Base-by-base conservation (phyloP, 2,113 vertebrate species). In the Tetrax tetrax region DNA sequence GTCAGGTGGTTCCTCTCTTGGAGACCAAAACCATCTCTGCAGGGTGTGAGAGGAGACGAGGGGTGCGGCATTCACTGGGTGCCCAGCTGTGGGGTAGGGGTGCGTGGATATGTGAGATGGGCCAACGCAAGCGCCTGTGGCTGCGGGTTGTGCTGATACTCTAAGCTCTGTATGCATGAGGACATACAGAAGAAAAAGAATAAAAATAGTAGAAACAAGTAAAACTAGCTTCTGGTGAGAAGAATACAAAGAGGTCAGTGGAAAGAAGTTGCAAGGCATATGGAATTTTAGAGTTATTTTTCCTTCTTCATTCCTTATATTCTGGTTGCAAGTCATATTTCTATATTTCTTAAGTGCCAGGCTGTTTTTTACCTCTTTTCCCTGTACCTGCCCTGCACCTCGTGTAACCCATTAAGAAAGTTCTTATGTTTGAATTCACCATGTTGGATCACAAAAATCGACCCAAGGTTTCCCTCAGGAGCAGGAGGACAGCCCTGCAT, bases 71-170 rank as follows among this genome's bases (percentile, higher is more conserved):
- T 22, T 57, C 14, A 9, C 16, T 45, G 74, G 35, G 74, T 38
- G 37, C n/a, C 53, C 41, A 54, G 35, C 60, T 56, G n/a, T 37
- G 53, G 45, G 31, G 16, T 6, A 28, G 31, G 14, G 51, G 14
- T 45, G 33, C 25, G 4, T 2, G 19, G 9, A 9, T 20, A 68
- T 10, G 6, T n/a, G n/a, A n/a, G 57, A 47, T 0, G 11, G 51
- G 25, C 27, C 23, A 38, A 5, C 19, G n/a, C 43, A 59, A 64
- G 16, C 22, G 45, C 20, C n/a, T 20, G 35, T 28, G 50, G 54
- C 53, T 75, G 61, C 61, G 75, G 61, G 24, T 38, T 69, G 61
- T 51, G 23, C 48, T 38, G 5, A 37, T 9, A 25, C 35, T 56
- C 25, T 15, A 8, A 50, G 57, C 20, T 72, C 35, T 0, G 0